Base-by-base conservation (phyloP, 1,140 invertebrate genomes). In the Schlechtendalia chinensis region DNA sequence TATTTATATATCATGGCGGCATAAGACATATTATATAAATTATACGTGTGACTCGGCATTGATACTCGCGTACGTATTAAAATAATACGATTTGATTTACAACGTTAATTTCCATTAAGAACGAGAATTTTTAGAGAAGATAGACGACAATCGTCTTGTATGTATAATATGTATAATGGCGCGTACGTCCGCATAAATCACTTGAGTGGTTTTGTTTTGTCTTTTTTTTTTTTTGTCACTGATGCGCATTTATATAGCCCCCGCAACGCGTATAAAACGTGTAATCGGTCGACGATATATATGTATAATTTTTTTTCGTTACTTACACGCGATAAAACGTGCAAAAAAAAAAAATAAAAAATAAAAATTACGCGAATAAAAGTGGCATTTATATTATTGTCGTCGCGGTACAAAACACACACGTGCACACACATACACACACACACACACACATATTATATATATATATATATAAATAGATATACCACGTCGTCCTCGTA, bases 51-150 rank as follows among this genome's bases (percentile, higher is more conserved):
- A 65, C 61, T 65, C 61, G 61, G 61, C 27, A 65, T 19, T 32
- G 29, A 65, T 65, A n/a, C n/a, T n/a, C n/a, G 19, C 8, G 27
- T 32, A n/a, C 29, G 19, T 19, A 59, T 24, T 27, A 65, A n/a
- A n/a, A n/a, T 65, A 65, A 24, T 27, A 45, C 5, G 67, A 54
- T 22, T 72, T 72, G 69, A 72, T 72, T 72, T 72, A 72, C 69
- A 53, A 54, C 24, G 69, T 72, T 71, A 19, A 72, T 72, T 72
- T 72, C 69, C 69, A 72, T 72, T 72, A 72, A 72, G 16, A 72
- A 72, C 12, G 69, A n/a, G 24, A 17, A 72, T 54, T 53, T 53
- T n/a, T 19, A 8, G 14, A 1, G 24, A 17, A 32, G 69, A n/a
- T 6, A 27, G 16, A 50, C 17, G 24, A 72, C 10, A 24, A 29